Evolutionary conservation across 1,140 invertebrate species (phyloP).

Genomic region (Nilaparvata lugens): DNA sequence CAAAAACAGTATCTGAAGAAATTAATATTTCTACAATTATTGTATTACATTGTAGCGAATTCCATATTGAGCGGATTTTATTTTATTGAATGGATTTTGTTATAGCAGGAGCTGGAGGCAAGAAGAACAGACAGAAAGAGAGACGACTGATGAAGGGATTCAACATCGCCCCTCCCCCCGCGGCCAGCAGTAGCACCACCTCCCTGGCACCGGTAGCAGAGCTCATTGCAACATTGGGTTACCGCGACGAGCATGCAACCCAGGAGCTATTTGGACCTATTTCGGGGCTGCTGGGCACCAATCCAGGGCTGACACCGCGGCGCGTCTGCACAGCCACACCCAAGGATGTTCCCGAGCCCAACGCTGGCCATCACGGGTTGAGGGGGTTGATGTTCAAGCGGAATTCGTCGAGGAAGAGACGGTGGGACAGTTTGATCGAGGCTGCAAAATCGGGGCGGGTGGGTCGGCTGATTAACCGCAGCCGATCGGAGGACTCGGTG

Average conservation of each 20-base stretch:
- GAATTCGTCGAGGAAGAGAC: constrained; percentile 35
- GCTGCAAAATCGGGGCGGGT: constrained; percentile 70
- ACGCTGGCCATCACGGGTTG: constrained; percentile 15
- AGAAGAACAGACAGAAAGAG: constrained; percentile 88
- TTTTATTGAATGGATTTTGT: constrained; percentile 3
- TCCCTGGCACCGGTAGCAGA: constrained; percentile 56
- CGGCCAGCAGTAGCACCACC: constrained; percentile 12
- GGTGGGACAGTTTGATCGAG: constrained; percentile 67
- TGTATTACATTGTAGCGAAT: no score
- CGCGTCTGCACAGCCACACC: constrained; percentile 1
- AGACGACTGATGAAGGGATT: constrained; percentile 89
- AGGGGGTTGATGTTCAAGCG: constrained; percentile 16
- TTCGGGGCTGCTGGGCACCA: constrained; percentile 35
- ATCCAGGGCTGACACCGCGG: constrained; percentile 17
- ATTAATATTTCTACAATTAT: no score
- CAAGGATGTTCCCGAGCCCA: neutral
- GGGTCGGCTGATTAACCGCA: constrained; percentile 61
- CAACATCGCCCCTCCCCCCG: constrained; percentile 66
- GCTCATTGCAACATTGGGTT: constrained; percentile 56
- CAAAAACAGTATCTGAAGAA: no score
- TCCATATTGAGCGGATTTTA: neutral
- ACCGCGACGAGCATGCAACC: constrained; percentile 26
- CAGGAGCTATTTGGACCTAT: constrained; percentile 38
- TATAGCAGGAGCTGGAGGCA: constrained; percentile 67
- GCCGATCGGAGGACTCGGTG: constrained; percentile 70